phyloP scores from a whole-genome alignment of 2,797 vertebrate genomes.

The Emys orbicularis region DNA sequence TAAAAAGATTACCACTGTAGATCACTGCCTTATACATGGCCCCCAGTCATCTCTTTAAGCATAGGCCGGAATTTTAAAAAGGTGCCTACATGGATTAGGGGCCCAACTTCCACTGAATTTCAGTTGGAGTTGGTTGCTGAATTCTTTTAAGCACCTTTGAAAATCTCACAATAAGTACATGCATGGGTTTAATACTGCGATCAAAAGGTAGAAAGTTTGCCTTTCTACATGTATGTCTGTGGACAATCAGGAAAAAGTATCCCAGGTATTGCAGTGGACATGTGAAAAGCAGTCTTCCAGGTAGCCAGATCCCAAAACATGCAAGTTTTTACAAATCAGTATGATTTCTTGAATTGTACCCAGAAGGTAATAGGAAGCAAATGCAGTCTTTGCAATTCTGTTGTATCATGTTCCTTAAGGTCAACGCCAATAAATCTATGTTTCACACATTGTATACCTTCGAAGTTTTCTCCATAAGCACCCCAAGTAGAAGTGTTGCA shows the following conservation, averaged over 20 bases:
- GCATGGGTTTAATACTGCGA: background rate
- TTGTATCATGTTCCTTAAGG: background rate
- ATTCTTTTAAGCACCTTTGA: background rate
- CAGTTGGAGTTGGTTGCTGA: background rate
- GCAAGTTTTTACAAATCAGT: background rate
- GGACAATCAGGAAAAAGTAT: background rate
- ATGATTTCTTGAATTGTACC: background rate
- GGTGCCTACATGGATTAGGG: background rate
- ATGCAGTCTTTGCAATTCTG: background rate
- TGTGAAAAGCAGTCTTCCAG: background rate
- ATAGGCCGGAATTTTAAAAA: background rate
- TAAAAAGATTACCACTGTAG: background rate
- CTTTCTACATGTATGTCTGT: background rate
- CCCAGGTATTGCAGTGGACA: background rate
- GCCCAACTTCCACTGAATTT: background rate
- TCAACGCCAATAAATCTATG: background rate
- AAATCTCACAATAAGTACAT: background rate
- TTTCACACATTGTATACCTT: background rate
- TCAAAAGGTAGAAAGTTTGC: background rate
- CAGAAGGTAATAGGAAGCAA: background rate
- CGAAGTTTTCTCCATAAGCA: background rate
- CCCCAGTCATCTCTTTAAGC: background rate
- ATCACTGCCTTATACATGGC: background rate
- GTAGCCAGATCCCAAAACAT: background rate
- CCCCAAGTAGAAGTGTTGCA: background rate